phyloP scores from a whole-genome alignment of 2,113 vertebrate species.

The Struthio camelus region DNA sequence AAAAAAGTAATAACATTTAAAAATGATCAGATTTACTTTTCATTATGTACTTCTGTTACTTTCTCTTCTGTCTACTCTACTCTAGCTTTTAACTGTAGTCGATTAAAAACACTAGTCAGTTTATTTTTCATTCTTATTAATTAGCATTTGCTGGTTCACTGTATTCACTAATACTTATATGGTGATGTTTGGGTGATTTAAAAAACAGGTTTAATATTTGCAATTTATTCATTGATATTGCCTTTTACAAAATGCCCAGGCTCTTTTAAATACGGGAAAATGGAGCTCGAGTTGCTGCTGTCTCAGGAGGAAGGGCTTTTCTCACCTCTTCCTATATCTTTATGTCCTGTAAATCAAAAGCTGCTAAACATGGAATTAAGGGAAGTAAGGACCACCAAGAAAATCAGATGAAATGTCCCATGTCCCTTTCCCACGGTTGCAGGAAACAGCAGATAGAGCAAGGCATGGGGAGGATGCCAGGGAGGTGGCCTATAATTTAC shows the following conservation, averaged over 20 bases:
- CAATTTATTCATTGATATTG: background rate
- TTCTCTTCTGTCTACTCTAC: background rate
- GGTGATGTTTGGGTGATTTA: background rate
- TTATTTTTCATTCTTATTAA: slow-evolving; percentile 1
- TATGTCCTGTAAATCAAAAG: background rate
- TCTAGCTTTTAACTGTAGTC: background rate
- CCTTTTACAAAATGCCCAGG: background rate
- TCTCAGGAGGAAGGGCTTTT: background rate
- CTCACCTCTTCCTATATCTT: background rate
- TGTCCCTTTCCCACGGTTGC: background rate
- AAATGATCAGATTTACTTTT: background rate
- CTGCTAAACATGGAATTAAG: background rate
- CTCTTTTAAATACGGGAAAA: background rate
- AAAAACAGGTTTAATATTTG: background rate
- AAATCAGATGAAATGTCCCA: background rate
- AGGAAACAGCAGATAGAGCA: background rate
- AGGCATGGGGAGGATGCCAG: background rate
- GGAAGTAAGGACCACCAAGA: background rate
- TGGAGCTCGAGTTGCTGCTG: background rate
- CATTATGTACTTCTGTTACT: background rate
- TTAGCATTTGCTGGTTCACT: background rate
- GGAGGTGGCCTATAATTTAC: background rate
- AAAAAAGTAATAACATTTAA: background rate
- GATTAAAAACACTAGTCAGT: background rate
- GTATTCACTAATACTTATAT: background rate